Conservation (phyloP, 2,888 invertebrate species). For the Eilema sororculum region DNA sequence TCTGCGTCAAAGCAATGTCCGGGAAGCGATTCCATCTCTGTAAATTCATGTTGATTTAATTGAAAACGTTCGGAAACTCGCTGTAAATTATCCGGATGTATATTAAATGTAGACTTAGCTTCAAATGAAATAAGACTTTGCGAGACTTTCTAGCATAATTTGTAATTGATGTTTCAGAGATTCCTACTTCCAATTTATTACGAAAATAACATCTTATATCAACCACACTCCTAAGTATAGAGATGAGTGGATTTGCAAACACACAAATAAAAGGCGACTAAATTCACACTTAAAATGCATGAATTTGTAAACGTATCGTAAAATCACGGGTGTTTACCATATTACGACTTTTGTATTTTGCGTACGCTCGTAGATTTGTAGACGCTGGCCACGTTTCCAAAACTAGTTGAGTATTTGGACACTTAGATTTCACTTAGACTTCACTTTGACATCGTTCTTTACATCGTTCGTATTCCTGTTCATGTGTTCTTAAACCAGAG, state of each 20-base stretch:
- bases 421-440: too few relatives aligned
- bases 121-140: neutral
- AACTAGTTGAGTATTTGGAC: too few relatives aligned
- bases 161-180: neutral
- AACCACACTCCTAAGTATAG: neutral
- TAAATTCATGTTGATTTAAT: slow-evolving; percentile 29
- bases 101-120: slow-evolving; percentile 3
- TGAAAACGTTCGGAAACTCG: slow-evolving; percentile 11
- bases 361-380: neutral
- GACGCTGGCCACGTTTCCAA: too few relatives aligned
- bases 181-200: neutral
- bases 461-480: too few relatives aligned
- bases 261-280: too few relatives aligned
- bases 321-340: neutral
- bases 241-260: too few relatives aligned
- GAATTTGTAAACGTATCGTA: neutral
- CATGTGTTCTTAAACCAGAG: too few relatives aligned
- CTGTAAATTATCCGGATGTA: slow-evolving; percentile 10
- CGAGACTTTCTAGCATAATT: neutral
- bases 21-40: slow-evolving; percentile 13
- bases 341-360: neutral
- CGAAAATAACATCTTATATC: neutral
- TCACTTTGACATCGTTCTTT: too few relatives aligned
- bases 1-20: slow-evolving; percentile 12
- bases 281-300: neutral